Conservation (phyloP, 2,113 vertebrate species). For the Cynocephalus volans region DNA sequence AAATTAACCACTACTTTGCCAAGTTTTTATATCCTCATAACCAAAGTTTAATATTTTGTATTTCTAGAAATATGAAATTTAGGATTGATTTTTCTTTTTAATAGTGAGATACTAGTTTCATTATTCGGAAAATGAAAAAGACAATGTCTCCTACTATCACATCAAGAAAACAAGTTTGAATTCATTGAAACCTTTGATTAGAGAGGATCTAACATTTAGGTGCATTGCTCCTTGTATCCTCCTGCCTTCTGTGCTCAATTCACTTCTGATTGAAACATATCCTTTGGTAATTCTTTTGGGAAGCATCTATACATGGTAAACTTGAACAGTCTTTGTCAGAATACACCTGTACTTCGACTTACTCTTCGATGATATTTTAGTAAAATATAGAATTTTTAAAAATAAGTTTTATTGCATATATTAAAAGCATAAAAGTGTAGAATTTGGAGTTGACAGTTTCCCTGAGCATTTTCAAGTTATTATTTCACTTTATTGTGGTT, state of each 20-base stretch:
- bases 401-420: too few species aligned
- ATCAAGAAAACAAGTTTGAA: not conserved
- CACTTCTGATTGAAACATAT: not conserved
- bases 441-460: not conserved
- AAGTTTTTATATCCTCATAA: not conserved
- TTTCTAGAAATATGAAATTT: not conserved
- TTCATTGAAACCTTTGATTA: not conserved
- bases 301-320: not conserved
- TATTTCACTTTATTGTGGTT: not conserved
- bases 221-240: rapidly evolving
- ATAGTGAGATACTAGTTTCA: not conserved
- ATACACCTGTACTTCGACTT: not conserved
- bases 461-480: not conserved
- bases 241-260: not conserved
- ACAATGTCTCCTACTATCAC: not conserved
- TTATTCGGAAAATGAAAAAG: not conserved
- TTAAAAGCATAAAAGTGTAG: too few species aligned
- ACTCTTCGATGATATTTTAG: not conserved
- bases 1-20: not conserved
- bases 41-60: not conserved
- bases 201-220: not conserved
- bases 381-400: not conserved
- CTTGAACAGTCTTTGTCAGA: not conserved
- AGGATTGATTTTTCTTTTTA: not conserved
- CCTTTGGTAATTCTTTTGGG: not conserved